Percentiles rank a stretch among this genome's conserved stretches.
phyloP scores from a whole-genome alignment of 1,140 invertebrate species.

The Dolichoris vasculosae region DNA sequence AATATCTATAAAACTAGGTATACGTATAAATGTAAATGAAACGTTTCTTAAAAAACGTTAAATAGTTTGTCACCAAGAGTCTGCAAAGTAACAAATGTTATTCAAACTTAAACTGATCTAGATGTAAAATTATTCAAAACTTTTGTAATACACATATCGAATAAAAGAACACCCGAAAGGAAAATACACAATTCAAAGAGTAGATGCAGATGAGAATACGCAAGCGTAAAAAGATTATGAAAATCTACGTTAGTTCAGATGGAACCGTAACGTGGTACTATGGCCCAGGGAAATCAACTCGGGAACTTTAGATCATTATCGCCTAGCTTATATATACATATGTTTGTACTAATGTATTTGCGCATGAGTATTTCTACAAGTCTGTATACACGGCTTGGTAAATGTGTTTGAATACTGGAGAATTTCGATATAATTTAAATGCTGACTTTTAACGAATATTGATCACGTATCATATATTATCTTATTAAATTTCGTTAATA shows the following conservation, averaged over 20 bases:
- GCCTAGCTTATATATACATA: not conserved
- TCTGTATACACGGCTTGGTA: not conserved
- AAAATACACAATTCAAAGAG: not conserved
- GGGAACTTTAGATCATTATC: conserved; percentile 14
- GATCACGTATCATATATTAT: not conserved
- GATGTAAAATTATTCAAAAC: not conserved
- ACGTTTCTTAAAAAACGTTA: conserved; percentile 13
- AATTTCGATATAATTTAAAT: not conserved
- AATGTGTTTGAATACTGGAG: not conserved
- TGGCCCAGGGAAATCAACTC: not conserved
- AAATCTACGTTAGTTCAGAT: conserved; percentile 9
- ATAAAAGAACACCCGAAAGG: not conserved
- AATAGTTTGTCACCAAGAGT: not conserved
- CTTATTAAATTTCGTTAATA: not conserved
- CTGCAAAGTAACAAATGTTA: not conserved
- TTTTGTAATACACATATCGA: not conserved
- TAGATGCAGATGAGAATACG: not conserved
- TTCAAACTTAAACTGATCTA: not conserved
- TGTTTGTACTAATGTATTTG: not conserved
- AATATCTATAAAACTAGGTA: not conserved
- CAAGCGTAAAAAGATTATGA: not conserved
- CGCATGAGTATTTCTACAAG: not conserved
- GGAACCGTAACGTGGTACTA: conserved; percentile 9
- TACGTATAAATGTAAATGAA: not conserved
- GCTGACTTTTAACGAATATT: not conserved